Evolutionary conservation across 2,888 invertebrate genomes (phyloP).

Genomic region (Drosophila pseudotalamancana): DNA sequence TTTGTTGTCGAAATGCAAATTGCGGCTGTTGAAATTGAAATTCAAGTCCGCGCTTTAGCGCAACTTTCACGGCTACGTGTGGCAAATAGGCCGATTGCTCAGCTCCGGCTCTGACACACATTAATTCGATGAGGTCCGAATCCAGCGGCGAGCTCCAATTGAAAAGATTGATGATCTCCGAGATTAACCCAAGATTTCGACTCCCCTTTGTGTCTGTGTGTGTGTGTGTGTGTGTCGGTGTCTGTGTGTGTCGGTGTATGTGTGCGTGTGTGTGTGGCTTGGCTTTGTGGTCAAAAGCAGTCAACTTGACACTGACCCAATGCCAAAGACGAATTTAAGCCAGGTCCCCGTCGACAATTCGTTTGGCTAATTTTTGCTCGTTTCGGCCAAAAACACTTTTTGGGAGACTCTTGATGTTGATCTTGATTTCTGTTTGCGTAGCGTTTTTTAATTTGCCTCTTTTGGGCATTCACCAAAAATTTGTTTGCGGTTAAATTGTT

Average conservation of each 20-base stretch:
- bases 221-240: too few relatives aligned
- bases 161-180: slow-evolving; percentile 23
- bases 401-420: slow-evolving; percentile 28
- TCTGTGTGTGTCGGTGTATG: too few relatives aligned
- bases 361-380: slow-evolving; percentile 46
- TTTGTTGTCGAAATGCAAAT: slow-evolving; percentile 52
- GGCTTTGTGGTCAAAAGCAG: slow-evolving; percentile 28
- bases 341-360: slow-evolving; percentile 41
- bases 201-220: too few relatives aligned
- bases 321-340: slow-evolving; percentile 57
- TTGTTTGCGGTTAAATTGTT: slow-evolving; percentile 57
- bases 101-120: slow-evolving; percentile 34
- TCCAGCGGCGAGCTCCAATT: background rate
- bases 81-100: slow-evolving; percentile 38
- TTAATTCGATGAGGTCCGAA: slow-evolving; percentile 18
- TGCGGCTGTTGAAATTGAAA: slow-evolving; percentile 45
- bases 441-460: slow-evolving; percentile 56
- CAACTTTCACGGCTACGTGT: slow-evolving; percentile 48
- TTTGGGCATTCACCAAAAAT: slow-evolving; percentile 66
- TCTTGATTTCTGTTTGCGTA: slow-evolving; percentile 48
- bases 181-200: background rate
- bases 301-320: slow-evolving; percentile 75
- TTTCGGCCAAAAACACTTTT: slow-evolving; percentile 28
- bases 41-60: slow-evolving; percentile 29
- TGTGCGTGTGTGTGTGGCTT: background rate